These are phyloP conservation scores for Phrynosoma blainvillii DNA, from an alignment of 2,113 vertebrate species.

Conservation along the genomic window DNA sequence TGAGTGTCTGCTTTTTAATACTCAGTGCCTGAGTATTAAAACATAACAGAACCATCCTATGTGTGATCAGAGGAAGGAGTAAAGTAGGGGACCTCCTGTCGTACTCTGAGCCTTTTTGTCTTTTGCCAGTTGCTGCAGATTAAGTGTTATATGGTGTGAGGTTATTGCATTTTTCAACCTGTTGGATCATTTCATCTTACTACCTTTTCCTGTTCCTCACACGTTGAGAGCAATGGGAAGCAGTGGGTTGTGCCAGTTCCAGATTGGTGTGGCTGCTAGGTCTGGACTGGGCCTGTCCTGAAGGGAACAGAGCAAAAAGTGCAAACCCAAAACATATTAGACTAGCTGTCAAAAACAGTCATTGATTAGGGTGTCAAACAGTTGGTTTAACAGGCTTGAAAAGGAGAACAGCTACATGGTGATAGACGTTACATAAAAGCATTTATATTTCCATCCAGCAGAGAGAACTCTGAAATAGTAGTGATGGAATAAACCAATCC, in stretches of 20 bases:
- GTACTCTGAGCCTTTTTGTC: no score
- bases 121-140: no score
- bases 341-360: neutral
- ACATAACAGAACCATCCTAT: neutral
- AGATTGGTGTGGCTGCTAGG: no score
- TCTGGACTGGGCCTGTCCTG: no score
- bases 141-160: no score
- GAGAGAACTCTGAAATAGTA: neutral
- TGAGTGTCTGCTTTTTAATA: neutral
- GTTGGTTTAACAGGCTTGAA: neutral
- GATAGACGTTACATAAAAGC: neutral
- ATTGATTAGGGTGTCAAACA: no score
- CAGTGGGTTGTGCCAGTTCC: neutral
- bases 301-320: neutral
- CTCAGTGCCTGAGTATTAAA: neutral
- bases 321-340: neutral
- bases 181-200: neutral
- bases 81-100: neutral
- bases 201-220: neutral
- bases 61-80: neutral
- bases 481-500: neutral
- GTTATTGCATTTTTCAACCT: neutral
- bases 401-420: neutral
- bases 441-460: no score
- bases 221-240: neutral